Evolutionary conservation across 2,113 vertebrate genomes (phyloP).

Genomic region (Ondatra zibethicus): DNA sequence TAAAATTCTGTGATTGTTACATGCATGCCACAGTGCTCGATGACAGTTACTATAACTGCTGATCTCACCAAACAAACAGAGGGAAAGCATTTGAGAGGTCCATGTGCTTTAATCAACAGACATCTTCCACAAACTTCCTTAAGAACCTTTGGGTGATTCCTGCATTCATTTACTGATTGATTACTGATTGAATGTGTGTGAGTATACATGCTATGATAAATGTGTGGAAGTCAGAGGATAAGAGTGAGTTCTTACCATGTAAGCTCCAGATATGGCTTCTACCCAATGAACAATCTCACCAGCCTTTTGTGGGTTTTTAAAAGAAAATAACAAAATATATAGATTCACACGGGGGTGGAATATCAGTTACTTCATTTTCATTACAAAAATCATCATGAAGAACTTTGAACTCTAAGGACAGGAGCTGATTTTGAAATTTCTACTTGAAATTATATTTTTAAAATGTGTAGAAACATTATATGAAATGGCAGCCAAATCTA

Average conservation of each 20-base stretch:
- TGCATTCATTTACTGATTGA: background rate
- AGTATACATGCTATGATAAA: too few species aligned
- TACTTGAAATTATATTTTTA: background rate
- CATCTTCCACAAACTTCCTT: background rate
- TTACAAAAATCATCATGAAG: constrained; percentile 4
- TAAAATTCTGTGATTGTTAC: background rate
- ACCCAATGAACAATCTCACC: background rate
- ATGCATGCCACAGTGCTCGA: background rate
- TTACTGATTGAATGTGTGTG: background rate
- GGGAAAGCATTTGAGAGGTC: background rate
- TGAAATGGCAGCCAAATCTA: background rate
- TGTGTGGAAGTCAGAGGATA: background rate
- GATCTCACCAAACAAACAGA: background rate
- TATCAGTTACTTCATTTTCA: background rate
- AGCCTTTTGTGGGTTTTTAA: background rate
- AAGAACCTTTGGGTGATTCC: background rate
- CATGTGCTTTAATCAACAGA: background rate
- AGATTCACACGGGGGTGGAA: background rate
- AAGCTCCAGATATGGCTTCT: background rate
- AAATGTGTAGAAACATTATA: background rate
- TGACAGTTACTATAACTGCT: background rate
- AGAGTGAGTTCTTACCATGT: background rate
- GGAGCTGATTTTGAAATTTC: background rate
- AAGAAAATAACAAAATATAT: background rate
- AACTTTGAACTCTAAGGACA: background rate